Evolutionary conservation across 2,888 invertebrate species (phyloP), one percentile per base, ranked within the genome.

Genomic region (Drosophila recens): DNA sequence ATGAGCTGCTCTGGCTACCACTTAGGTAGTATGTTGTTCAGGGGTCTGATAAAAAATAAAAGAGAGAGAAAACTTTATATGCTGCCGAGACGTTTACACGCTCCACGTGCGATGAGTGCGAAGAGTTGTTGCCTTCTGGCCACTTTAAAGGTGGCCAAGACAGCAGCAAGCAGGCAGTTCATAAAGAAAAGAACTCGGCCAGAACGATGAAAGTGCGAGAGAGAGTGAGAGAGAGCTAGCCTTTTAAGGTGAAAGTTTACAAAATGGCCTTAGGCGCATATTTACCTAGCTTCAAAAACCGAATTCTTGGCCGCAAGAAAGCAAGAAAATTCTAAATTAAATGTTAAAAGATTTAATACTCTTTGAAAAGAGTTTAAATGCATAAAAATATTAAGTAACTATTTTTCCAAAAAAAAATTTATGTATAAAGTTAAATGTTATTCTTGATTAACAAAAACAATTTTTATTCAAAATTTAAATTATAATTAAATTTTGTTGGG

Each of bases 201-300:
- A 34, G 27, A 11, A 23, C 23, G 36, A 33, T 49, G 42, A 4
- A 4, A 23, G 23, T 4, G 23, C 0, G 4, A 23, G 23, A 23
- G 23, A 4, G 23, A 23, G 3, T 4, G 23, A 23, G 23, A 49
- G 33, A 11, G 17, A 11, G 49, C 15, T 1, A 17, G 42, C 59
- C 76, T 65, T 83, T 86, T 67, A 78, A 65, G 45, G 15, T 51
- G 70, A 71, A 85, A 85, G 78, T 72, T 87, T 74, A 48, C 43
- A 65, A 65, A 79, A 87, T 69, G 51, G 74, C 88, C 88, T 63
- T 52, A 73, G 86, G 88, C 88, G 71, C 88, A 85, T 82, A 85
- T 85, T 87, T 87, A 85, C 87, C 84, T 85, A 82, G 84, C 86
- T 74, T 67, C 74, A 72, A 71, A 75, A 79, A 69, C 79, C 79